Evolutionary conservation across 2,797 vertebrate species (phyloP), one percentile per base, ranked within the genome.

Genomic region (Miichthys miiuy): DNA sequence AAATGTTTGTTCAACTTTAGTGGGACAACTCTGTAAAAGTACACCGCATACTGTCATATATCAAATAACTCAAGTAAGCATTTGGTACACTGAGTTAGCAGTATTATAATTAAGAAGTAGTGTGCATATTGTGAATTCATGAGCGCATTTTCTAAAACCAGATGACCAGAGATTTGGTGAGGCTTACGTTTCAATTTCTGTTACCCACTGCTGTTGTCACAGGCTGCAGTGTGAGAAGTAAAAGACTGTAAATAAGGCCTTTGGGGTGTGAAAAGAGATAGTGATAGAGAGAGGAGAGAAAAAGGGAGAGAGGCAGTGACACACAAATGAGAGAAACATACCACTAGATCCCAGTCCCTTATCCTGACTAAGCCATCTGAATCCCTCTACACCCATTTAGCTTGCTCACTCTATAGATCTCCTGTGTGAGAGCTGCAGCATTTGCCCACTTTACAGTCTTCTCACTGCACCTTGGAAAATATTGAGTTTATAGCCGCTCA

Each of bases 381-480:
- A 95, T 95, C 94, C 94, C 92, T 75, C 90, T 90, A 92, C 92
- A 94, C 89, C 90, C 90, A 92, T 95, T 95, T 94, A 92, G 91
- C 87, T 91, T 81, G 88, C 92, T 92, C 84, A 80, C 86, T 79
- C 69, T 74, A 61, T 41, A 74, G 87, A 86, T 92, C 88, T 89
- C 83, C 85, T 75, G 65, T 82, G 88, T 80, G 86, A 87, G 88
- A 91, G 71, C 83, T 20, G 68, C 84, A 63, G 77, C 76, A 47
- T 92, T 84, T 80, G 78, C 85, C 89, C 91, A 68, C 91, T 95
- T 95, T 88, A 90, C 81, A 94, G 91, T 92, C 90, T 81, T 73
- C 85, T 89, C 91, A 75, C 91, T 77, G 68, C 80, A 83, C 79
- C 86, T 89, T 12, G 58, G 88, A 94, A 94, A 93, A 94, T 90